Evolutionary conservation across 2,888 invertebrate species (phyloP), one percentile per base, ranked within the genome.

Genomic region (Chouioia cunea): DNA sequence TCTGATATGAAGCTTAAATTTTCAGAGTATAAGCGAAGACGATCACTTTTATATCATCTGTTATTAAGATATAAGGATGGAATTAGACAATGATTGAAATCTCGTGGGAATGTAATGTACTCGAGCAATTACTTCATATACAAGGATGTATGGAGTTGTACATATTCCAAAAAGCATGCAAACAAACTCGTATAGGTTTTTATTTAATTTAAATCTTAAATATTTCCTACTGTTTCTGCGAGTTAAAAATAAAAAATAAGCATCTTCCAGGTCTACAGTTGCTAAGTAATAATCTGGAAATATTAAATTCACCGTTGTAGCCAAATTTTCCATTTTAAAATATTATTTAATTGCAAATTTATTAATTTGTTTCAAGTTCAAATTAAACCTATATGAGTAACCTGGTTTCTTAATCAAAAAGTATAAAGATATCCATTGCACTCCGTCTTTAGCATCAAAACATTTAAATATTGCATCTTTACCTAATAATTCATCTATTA

Each of bases 321-420:
- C 71, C 48, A 69, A 73, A 65, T 79, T 77, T 59, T 79, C 77
- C 43, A 78, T 69, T 72, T 80, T 78, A 59, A 80, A 79, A 70
- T 79, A 78, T 20, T 73, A 50, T 10, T 73, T 59, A 15, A 23
- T 20, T 20, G 79, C 58, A 54, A 68, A 79, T 53, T 69, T 57
- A 46, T 79, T 78, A 8, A 79, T 54, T 12, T 47, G 27, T 70
- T 79, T 79, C 53, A 79, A 58, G 60, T 77, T 78, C 16, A 78
- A 70, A 53, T 78, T 78, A 46, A 79, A 75, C 4, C 77, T 69
- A 48, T 77, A 73, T 4, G 36, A 16, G n/a, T 67, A 66, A 27
- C 73, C 56, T 2, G 77, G 70, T 73, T 78, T 78, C n/a, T 75
- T 74, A 1, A 71, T 60, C 43, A 78, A 63, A 65, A 76, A 77